Conservation (phyloP, 2,888 invertebrate genomes). For the Noctua comes region DNA sequence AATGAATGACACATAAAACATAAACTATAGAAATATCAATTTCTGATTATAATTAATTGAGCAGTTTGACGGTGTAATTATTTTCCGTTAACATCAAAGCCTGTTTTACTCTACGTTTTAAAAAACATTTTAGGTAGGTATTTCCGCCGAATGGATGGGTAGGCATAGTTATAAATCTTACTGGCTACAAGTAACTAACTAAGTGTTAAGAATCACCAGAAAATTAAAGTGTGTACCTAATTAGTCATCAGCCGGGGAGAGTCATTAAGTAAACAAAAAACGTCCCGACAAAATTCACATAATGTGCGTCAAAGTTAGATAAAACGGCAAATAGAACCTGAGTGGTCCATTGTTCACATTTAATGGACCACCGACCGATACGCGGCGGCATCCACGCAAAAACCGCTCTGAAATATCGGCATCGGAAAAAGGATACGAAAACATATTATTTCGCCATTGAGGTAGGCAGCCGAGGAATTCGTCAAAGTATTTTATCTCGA, state of each 20-base stretch:
- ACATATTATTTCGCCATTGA: constrained; percentile 83
- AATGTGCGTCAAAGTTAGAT: constrained; percentile 87
- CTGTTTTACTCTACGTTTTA: constrained; percentile 23
- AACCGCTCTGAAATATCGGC: constrained; percentile 80
- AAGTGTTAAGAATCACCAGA: constrained; percentile 24
- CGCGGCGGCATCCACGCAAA: constrained; percentile 81
- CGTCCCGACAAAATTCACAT: constrained; percentile 84
- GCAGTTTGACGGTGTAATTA: constrained; percentile 41
- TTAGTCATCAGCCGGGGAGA: constrained; percentile 69
- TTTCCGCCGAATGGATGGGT: neutral
- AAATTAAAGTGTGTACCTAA: constrained; percentile 53
- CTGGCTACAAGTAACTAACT: neutral
- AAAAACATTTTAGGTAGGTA: constrained; percentile 2
- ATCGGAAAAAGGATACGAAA: constrained; percentile 84
- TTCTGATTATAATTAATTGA: constrained; percentile 56
- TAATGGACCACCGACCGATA: constrained; percentile 88
- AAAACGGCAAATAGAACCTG: constrained; percentile 86
- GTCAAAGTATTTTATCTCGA: constrained; percentile 87
- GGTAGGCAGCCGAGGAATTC: constrained; percentile 85
- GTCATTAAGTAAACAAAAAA: constrained; percentile 76
- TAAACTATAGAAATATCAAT: constrained; percentile 45
- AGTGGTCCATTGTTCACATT: constrained; percentile 87
- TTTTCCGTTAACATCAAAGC: constrained; percentile 38
- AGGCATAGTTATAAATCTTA: neutral
- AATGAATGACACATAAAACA: constrained; percentile 46